Conservation (phyloP, 2,797 vertebrate species). For the Pogoniulus pusillus region DNA sequence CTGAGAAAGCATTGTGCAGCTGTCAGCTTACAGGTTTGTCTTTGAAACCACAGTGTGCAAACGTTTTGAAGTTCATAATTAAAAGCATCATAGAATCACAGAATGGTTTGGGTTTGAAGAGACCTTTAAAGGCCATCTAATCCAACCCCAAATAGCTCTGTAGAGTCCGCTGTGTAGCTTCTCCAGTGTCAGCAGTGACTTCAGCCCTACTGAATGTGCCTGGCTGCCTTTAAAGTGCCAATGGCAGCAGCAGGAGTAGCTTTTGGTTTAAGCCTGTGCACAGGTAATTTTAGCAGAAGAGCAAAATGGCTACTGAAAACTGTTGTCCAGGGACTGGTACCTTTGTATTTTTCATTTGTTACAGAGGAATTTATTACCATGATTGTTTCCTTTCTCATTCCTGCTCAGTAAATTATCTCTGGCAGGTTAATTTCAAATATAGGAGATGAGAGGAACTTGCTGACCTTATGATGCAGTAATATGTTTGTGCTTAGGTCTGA, state of each 20-base stretch:
- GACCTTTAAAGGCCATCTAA: too few species aligned
- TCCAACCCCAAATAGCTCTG: too few species aligned
- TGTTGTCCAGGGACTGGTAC: not conserved
- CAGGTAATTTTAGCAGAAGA: not conserved
- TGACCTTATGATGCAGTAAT: not conserved
- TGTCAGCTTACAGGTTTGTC: not conserved
- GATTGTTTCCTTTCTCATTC: not conserved
- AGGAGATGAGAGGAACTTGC: not conserved
- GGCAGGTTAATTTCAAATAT: not conserved
- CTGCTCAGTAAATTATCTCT: not conserved
- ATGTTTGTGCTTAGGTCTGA: not conserved
- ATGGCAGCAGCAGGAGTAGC: not conserved
- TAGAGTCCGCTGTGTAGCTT: not conserved
- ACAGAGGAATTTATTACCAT: not conserved
- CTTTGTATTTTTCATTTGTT: not conserved
- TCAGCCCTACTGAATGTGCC: not conserved
- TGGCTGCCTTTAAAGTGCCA: not conserved
- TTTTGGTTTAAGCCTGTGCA: not conserved
- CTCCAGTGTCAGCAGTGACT: rapidly evolving
- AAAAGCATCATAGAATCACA: not conserved
- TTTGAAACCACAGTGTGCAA: not conserved
- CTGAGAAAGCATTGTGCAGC: rapidly evolving
- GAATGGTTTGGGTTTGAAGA: too few species aligned
- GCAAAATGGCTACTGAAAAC: not conserved
- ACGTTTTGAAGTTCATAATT: not conserved